Conservation (phyloP, 2,797 vertebrate genomes). For the Darevskia mixta region DNA sequence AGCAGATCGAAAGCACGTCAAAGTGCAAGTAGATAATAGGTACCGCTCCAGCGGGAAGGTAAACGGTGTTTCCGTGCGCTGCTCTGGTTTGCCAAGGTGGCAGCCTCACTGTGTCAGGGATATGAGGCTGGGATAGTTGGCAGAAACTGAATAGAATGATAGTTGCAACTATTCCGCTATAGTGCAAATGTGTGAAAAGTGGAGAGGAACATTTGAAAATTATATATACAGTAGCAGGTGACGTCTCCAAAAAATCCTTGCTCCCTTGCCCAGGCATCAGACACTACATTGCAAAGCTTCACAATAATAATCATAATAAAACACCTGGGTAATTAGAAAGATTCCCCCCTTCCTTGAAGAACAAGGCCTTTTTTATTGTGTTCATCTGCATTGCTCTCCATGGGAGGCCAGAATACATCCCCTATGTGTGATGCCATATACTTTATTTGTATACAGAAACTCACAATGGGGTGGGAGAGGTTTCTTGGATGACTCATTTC, state of each 20-base stretch:
- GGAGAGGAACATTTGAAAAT: conserved; percentile 45
- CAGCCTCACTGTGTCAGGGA: background rate
- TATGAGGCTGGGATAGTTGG: background rate
- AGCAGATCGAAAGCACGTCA: no score
- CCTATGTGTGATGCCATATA: background rate
- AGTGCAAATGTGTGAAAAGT: conserved; percentile 8
- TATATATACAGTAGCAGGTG: conserved; percentile 49
- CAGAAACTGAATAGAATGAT: background rate
- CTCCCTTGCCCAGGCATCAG: conserved; percentile 54
- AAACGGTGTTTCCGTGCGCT: no score
- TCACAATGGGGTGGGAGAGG: background rate
- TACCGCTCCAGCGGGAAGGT: no score
- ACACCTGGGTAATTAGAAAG: conserved; percentile 69
- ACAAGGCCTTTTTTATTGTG: conserved; percentile 59
- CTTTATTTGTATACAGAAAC: conserved; percentile 3
- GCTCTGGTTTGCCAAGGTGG: background rate
- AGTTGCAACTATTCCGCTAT: background rate
- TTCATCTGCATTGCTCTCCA: background rate
- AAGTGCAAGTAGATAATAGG: no score
- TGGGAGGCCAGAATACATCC: background rate
- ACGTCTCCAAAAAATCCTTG: conserved; percentile 63
- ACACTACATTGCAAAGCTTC: conserved; percentile 63
- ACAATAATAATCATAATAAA: conserved; percentile 54
- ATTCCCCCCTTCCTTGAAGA: background rate
- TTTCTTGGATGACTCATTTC: background rate